These are phyloP conservation scores for Alligator sinensis DNA, from an alignment of 2,113 vertebrate species.

Conservation along the genomic window DNA sequence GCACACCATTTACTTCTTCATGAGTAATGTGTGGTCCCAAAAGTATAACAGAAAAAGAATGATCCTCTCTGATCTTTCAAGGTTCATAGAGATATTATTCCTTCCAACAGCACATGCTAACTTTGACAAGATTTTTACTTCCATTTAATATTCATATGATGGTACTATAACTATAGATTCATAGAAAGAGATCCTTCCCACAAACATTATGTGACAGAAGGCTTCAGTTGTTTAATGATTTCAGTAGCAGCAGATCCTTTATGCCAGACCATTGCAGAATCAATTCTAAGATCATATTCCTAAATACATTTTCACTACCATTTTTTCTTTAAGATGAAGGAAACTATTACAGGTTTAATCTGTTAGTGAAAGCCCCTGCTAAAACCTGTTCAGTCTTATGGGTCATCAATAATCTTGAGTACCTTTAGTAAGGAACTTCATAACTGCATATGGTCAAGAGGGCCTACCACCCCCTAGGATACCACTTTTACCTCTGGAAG, in stretches of 20 bases:
- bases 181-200: neutral
- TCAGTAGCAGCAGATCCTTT: neutral
- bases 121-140: neutral
- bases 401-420: neutral
- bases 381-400: neutral
- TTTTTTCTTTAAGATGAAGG: neutral
- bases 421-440: neutral
- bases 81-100: neutral
- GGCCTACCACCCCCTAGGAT: neutral
- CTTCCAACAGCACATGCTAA: neutral
- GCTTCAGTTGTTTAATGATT: neutral
- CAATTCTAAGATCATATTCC: neutral
- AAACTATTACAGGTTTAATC: neutral
- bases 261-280: neutral
- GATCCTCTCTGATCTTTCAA: neutral
- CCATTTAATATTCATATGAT: neutral
- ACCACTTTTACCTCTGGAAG: neutral
- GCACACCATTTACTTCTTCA: neutral
- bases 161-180: neutral
- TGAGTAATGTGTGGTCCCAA: neutral
- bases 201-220: neutral
- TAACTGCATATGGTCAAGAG: neutral
- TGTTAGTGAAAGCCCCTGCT: neutral
- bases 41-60: neutral
- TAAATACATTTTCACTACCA: accelerated